phyloP scores from a whole-genome alignment of 1,140 invertebrate genomes.

The Steinernema feltiae region DNA sequence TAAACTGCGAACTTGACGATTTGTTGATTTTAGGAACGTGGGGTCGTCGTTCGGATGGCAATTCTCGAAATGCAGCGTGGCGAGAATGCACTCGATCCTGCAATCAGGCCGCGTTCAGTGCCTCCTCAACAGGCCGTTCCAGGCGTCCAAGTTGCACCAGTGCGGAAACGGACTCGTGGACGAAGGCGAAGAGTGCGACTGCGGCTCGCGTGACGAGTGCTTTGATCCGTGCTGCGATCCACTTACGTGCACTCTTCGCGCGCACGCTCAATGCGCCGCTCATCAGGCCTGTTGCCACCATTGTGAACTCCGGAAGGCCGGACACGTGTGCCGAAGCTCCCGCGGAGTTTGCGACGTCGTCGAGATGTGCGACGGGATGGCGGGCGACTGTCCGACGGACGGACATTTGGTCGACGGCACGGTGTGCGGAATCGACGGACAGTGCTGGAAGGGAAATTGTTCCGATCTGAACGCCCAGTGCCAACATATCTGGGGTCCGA shows the following conservation, averaged over 20 bases:
- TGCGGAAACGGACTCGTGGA: constrained; percentile 57
- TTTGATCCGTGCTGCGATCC: constrained; percentile 56
- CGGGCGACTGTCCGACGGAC: constrained; percentile 54
- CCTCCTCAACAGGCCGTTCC: constrained; percentile 49
- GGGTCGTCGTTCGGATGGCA: constrained; percentile 51
- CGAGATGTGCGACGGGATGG: constrained; percentile 53
- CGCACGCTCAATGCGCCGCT: constrained; percentile 54
- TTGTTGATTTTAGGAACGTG: constrained; percentile 26
- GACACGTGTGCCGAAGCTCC: constrained; percentile 46
- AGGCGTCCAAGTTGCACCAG: constrained; percentile 46
- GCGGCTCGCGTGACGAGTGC: constrained; percentile 53
- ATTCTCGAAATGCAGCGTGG: constrained; percentile 53
- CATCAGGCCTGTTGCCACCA: constrained; percentile 56
- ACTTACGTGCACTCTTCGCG: constrained; percentile 50
- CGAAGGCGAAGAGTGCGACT: constrained; percentile 54
- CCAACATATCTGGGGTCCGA: constrained; percentile 47
- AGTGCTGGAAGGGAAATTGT: constrained; percentile 57
- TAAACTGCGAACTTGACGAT: neutral
- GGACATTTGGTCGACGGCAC: constrained; percentile 55
- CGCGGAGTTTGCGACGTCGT: constrained; percentile 50
- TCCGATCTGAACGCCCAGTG: constrained; percentile 50
- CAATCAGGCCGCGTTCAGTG: constrained; percentile 52
- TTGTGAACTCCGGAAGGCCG: constrained; percentile 44
- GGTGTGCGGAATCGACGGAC: constrained; percentile 51
- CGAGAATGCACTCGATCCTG: constrained; percentile 48